Evolutionary conservation across 2,888 invertebrate species (phyloP).

Genomic region (Leptinotarsa haldemani): DNA sequence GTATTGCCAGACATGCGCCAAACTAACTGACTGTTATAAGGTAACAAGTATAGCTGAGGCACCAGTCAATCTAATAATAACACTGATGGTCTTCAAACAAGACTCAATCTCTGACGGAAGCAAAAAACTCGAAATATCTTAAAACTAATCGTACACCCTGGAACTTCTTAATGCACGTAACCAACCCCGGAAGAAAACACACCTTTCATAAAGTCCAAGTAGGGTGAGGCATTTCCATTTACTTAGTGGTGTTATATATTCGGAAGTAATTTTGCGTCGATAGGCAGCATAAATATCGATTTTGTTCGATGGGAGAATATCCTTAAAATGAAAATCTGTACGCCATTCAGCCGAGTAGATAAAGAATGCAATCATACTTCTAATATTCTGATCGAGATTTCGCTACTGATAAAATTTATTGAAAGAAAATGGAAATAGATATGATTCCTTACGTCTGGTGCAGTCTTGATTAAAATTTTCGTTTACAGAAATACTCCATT

Average conservation of each 20-base stretch:
- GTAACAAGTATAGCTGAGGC: no score
- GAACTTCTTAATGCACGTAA: neutral
- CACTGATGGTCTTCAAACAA: no score
- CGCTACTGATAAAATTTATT: no score
- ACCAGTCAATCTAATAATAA: no score
- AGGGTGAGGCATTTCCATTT: slow-evolving; percentile 15
- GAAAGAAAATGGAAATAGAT: no score
- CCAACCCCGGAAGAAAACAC: slow-evolving; percentile 9
- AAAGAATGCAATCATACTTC: neutral
- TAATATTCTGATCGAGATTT: neutral
- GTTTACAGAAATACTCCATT: neutral
- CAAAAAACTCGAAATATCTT: no score
- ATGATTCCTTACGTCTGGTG: neutral
- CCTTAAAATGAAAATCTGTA: neutral
- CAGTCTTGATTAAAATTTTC: slow-evolving; percentile 5
- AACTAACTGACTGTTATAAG: no score
- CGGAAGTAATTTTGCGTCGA: slow-evolving; percentile 1
- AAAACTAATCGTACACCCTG: neutral
- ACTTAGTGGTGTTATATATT: neutral
- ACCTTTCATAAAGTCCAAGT: neutral
- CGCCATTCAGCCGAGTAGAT: neutral
- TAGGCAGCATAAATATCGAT: neutral
- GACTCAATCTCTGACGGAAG: no score
- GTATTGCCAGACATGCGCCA: no score
- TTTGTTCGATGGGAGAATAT: neutral